A percentile compares a stretch with the other conserved stretches of the same genome.
Evolutionary conservation across 2,888 invertebrate species (phyloP).

Genomic region (Subacronicta megacephala): DNA sequence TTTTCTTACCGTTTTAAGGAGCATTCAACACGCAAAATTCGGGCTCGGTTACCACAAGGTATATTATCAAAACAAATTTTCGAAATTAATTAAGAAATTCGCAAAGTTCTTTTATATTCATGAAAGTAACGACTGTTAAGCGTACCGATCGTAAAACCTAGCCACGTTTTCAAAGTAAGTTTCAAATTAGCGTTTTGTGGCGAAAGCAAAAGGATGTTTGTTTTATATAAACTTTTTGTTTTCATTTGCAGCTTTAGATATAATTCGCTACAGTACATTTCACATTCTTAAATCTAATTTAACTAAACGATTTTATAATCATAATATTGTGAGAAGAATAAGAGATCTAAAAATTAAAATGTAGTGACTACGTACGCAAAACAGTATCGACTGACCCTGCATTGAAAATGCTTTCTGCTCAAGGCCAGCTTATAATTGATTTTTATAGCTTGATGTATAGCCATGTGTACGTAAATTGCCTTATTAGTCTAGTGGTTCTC

Average conservation of each 20-base stretch:
- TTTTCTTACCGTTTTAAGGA: slow-evolving; percentile 55
- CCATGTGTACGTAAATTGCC: too few relatives aligned
- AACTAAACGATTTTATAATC: too few relatives aligned
- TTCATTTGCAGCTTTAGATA: slow-evolving; percentile 38
- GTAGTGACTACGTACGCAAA: too few relatives aligned
- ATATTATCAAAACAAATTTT: slow-evolving; percentile 31
- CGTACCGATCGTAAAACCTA: slow-evolving; percentile 48
- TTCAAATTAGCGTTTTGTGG: slow-evolving; percentile 54
- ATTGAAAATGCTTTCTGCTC: too few relatives aligned
- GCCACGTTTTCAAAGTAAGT: slow-evolving; percentile 51
- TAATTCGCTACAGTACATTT: not conserved
- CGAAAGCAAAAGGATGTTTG: slow-evolving; percentile 37
- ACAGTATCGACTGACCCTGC: too few relatives aligned
- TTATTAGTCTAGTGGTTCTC: too few relatives aligned
- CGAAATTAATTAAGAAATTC: slow-evolving; percentile 45
- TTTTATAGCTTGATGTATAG: too few relatives aligned
- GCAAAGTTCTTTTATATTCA: slow-evolving; percentile 36
- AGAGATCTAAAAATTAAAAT: too few relatives aligned
- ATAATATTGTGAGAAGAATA: too few relatives aligned
- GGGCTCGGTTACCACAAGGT: slow-evolving; percentile 33
- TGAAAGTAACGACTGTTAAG: slow-evolving; percentile 24
- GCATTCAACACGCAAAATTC: slow-evolving; percentile 50
- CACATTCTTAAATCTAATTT: not conserved
- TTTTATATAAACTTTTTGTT: slow-evolving; percentile 38
- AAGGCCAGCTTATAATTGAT: too few relatives aligned